Evolutionary conservation across 2,888 invertebrate species (phyloP).

Genomic region (Cremastinae sp.): DNA sequence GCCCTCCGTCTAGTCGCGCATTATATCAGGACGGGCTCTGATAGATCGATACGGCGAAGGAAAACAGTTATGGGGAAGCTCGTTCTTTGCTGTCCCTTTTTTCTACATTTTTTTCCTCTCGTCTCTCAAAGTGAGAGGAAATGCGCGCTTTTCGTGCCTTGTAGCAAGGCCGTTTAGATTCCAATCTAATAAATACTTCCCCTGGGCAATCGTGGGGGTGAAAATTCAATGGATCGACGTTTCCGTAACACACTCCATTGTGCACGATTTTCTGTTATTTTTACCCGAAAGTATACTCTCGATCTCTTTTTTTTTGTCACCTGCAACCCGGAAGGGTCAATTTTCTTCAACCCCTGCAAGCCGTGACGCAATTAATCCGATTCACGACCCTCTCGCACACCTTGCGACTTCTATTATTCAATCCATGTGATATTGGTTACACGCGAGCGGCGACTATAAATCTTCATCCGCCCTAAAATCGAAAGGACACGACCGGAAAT

Average conservation of each 20-base stretch:
- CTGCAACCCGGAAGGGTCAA: conserved; percentile 44
- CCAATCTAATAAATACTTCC: conserved; percentile 76
- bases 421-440: conserved; percentile 47
- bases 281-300: conserved; percentile 25
- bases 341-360: conserved; percentile 45
- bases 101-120: neutral
- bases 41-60: neutral
- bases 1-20: conserved; percentile 62
- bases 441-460: conserved; percentile 41
- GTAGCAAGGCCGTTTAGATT: conserved; percentile 70
- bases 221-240: conserved; percentile 62
- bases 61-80: conserved; percentile 59
- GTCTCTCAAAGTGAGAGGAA: conserved; percentile 74
- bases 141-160: conserved; percentile 69
- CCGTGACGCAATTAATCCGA: conserved; percentile 63
- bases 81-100: conserved; percentile 56
- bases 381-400: conserved; percentile 48
- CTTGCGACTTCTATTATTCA: conserved; percentile 60
- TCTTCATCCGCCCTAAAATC: conserved; percentile 32
- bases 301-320: conserved; percentile 54
- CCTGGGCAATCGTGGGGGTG: conserved; percentile 36
- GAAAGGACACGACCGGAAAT: conserved; percentile 23
- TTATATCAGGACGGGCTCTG: conserved; percentile 29
- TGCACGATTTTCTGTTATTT: conserved; percentile 46
- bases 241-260: conserved; percentile 34